Evolutionary conservation across 1,140 invertebrate species (phyloP).

Genomic region (Heterodera carotae): DNA sequence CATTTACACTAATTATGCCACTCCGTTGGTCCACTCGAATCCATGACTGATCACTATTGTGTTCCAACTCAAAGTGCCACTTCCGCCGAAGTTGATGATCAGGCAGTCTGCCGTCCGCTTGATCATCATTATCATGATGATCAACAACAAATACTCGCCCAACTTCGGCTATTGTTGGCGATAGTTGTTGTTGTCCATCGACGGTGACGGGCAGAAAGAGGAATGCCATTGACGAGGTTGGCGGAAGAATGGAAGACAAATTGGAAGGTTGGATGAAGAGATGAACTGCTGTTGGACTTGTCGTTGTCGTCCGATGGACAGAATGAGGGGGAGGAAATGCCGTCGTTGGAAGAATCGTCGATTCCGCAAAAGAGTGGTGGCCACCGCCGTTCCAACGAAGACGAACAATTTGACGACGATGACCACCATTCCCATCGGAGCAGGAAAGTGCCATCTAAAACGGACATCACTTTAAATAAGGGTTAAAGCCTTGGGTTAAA

Average conservation of each 20-base stretch:
- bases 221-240: not conserved
- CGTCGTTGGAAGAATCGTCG: not conserved
- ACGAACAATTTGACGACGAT: not conserved
- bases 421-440: not conserved
- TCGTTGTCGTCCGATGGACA: too few species aligned
- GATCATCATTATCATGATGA: not conserved
- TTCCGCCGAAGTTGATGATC: too few species aligned
- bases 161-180: not conserved
- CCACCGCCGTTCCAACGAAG: not conserved
- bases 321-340: not conserved
- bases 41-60: not conserved
- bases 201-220: too few species aligned
- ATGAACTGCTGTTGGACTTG: not conserved
- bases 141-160: not conserved
- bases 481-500: too few species aligned
- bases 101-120: not conserved
- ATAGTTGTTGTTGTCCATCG: too few species aligned
- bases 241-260: not conserved
- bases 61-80: not conserved
- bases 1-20: not conserved
- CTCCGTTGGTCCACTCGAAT: conserved; percentile 1
- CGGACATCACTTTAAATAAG: not conserved
- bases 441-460: not conserved
- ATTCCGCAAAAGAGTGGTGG: too few species aligned
- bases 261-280: not conserved